Evolutionary conservation across 2,113 vertebrate species (phyloP), one percentile per base, ranked within the genome.

Genomic region (Oryzias curvinotus): DNA sequence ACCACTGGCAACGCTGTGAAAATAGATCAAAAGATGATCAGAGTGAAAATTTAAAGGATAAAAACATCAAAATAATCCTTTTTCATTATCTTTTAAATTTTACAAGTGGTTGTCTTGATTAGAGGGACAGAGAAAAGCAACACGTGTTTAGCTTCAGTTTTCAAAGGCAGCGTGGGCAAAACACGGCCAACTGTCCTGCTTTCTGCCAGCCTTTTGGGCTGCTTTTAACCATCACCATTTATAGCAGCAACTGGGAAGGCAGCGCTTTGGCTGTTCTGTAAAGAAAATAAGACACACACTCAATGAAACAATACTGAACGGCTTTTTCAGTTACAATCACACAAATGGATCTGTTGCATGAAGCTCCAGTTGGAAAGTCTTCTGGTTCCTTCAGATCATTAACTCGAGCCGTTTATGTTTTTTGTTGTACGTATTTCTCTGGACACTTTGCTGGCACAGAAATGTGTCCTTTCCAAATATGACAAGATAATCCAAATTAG

Each of bases 241-340:
- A 65, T 62, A 52, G 36, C 52, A 61, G 14, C 1, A 15, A 66
- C 44, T 60, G 64, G 15, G 30, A 71, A 74, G 14, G 25, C 70
- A 59, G 18, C 49, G 42, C 53, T 65, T 68, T 77, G 62, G 66
- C 45, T 62, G 52, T 41, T 18, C 21, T 72, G 58, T 57, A 62
- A 61, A 74, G 67, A 36, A 36, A 36, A 36, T 3, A 10, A 10
- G 1, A 36, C 46, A 59, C 1, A 41, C 16, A 19, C 28, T 8
- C 52, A 6, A 60, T 61, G 53, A 64, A 72, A 70, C 44, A 55
- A 19, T 50, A 71, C 6, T 49, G 26, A 75, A 56, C 60, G 23
- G 16, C 44, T 70, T 78, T 82, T 75, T 14, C 58, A 73, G 71
- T 59, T 65, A 23, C 62, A 75, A 81, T 78, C 67, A 71, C 23